A percentile compares a stretch with the other conserved stretches of the same genome.
Evolutionary conservation across 1,140 invertebrate genomes (phyloP).

Genomic region (Archivesica marissinica): DNA sequence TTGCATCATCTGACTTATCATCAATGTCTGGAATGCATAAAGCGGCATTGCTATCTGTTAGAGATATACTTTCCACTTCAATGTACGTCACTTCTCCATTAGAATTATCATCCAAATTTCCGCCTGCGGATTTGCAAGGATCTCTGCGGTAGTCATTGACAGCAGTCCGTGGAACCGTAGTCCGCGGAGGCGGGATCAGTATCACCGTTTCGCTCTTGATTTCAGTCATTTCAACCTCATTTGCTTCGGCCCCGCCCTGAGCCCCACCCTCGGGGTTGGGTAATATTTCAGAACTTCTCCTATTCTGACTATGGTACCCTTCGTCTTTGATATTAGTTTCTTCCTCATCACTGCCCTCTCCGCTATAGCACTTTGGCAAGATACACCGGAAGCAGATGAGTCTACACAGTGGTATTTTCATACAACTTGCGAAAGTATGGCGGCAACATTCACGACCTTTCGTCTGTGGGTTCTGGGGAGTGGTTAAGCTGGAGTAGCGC

Average conservation of each 20-base stretch:
- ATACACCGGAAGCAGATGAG: constrained; percentile 53
- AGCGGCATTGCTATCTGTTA: background rate
- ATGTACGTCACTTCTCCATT: constrained; percentile 48
- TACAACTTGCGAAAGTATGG: constrained; percentile 38
- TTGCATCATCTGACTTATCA: background rate
- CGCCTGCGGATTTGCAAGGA: constrained; percentile 12
- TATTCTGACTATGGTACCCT: constrained; percentile 58
- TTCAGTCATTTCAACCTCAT: constrained; percentile 57
- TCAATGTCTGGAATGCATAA: constrained; percentile 23
- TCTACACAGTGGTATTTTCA: constrained; percentile 56
- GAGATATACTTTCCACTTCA: constrained; percentile 51
- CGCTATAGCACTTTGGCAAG: constrained; percentile 46
- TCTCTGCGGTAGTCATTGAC: constrained; percentile 37
- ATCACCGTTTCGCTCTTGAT: constrained; percentile 42
- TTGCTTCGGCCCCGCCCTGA: constrained; percentile 8
- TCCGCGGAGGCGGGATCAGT: constrained; percentile 26
- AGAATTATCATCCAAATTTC: background rate
- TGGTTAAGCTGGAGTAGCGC: constrained; percentile 35
- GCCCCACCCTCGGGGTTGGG: constrained; percentile 1
- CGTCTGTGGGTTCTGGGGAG: constrained; percentile 44
- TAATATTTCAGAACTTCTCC: constrained; percentile 48
- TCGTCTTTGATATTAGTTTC: constrained; percentile 38
- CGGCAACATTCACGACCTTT: constrained; percentile 57
- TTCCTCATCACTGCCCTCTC: constrained; percentile 53
- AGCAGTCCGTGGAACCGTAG: too few relatives aligned